Base-by-base conservation (phyloP, 1,140 invertebrate genomes). In the Eumeta japonica region DNA sequence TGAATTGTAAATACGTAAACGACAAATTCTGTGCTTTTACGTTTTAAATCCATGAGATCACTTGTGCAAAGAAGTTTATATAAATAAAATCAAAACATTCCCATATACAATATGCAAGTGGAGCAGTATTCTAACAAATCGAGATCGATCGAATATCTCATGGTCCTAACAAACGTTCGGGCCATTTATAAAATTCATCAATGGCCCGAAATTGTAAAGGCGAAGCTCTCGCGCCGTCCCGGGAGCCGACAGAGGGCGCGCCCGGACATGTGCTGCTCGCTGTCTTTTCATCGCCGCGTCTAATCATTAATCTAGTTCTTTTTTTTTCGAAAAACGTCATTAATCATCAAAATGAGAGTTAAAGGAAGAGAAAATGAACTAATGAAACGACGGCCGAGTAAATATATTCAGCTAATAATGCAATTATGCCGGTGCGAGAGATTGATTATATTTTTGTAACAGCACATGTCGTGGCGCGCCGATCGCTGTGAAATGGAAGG, bases 261-360 rank as follows among this genome's bases (percentile, higher is more conserved):
- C 51, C n/a, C n/a, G n/a, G 50, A 62, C 56, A 65, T 43, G 62
- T 68, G 64, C 51, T 48, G 37, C 34, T 44, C 39, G 43, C 48
- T 39, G 43, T 55, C 62, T 54, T 71, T 71, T 71, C 66, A 68
- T 61, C 63, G 47, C 46, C 45, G 48, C 49, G 44, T 39, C 41
- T 46, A 41, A 51, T 60, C 58, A 66, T 71, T 57, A 52, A 71
- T 71, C 62, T 49, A 53, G 53, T 59, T 62, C 48, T 45, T 49
- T 37, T 42, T 36, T 35, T n/a, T n/a, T n/a, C n/a, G n/a, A n/a
- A n/a, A n/a, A n/a, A n/a, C n/a, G 57, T 60, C 65, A 65, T 71
- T 61, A 56, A 71, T 71, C 66, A 66, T 61, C 58, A 48, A 62
- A 71, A 71, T 71, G 66, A 71, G 66, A 66, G 63, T 71, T 71